These are phyloP conservation scores for Amaurobius ferox DNA, from an alignment of 2,888 invertebrate species.

Conservation along the genomic window DNA sequence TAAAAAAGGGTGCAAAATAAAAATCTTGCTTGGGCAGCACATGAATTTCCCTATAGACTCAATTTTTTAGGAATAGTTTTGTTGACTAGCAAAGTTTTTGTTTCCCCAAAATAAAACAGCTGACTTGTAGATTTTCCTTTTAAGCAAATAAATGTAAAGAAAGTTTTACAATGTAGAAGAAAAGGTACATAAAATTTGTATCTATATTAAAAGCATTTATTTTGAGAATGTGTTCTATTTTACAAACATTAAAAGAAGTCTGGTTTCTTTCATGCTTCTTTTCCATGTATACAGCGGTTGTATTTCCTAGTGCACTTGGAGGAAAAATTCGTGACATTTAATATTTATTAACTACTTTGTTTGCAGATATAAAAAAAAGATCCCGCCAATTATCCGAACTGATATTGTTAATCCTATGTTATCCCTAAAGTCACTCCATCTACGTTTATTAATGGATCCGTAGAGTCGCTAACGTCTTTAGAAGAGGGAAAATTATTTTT, in stretches of 20 bases:
- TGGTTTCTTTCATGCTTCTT: not conserved
- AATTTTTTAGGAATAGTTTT: too few species aligned
- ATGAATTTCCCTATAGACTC: too few species aligned
- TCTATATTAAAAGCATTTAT: too few species aligned
- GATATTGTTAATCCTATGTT: conserved; percentile 29
- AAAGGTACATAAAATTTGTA: too few species aligned
- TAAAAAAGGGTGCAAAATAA: too few species aligned
- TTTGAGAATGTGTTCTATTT: not conserved
- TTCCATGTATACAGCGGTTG: not conserved
- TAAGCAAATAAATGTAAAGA: too few species aligned
- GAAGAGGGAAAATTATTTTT: not conserved
- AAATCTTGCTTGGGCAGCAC: too few species aligned
- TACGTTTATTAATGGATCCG: conserved; percentile 20
- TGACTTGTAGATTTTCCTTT: too few species aligned
- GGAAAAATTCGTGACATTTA: conserved; percentile 34
- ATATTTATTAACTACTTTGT: conserved; percentile 19
- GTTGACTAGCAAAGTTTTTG: too few species aligned
- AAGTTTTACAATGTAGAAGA: too few species aligned
- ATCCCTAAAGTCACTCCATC: conserved; percentile 20
- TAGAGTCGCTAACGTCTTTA: not conserved
- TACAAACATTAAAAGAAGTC: conserved; percentile 4
- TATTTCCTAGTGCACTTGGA: conserved; percentile 39
- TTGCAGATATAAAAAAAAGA: not conserved
- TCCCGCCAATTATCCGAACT: conserved; percentile 21
- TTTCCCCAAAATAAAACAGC: too few species aligned